These are phyloP conservation scores for Carterocephalus palaemon DNA, from an alignment of 2,888 invertebrate species.

Conservation along the genomic window DNA sequence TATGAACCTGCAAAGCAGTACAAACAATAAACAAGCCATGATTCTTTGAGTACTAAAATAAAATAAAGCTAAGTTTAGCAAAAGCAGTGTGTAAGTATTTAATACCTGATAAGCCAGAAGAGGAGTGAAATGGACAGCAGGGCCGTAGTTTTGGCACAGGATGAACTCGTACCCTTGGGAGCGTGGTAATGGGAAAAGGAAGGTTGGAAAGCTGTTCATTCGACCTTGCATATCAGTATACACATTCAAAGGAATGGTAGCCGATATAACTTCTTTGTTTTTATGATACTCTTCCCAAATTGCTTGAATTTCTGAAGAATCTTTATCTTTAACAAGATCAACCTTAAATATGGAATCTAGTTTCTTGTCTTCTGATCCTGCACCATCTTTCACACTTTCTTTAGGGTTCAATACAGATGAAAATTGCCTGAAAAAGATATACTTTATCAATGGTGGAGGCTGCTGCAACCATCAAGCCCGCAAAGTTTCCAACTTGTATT, in stretches of 20 bases:
- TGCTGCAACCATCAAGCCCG: too few species aligned
- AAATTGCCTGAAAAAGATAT: constrained; percentile 77
- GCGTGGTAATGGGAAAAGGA: constrained; percentile 89
- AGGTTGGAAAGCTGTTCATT: constrained; percentile 82
- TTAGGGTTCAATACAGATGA: constrained; percentile 84
- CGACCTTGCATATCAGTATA: constrained; percentile 79
- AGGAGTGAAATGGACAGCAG: constrained; percentile 90
- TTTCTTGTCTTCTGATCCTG: constrained; percentile 57
- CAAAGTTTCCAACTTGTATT: too few species aligned
- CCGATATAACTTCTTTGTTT: constrained; percentile 86
- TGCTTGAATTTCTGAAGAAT: constrained; percentile 82
- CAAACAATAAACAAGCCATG: background rate
- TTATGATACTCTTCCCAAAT: constrained; percentile 92
- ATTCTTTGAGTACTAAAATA: background rate
- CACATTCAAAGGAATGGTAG: constrained; percentile 81
- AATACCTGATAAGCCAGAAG: constrained; percentile 90
- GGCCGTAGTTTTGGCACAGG: constrained; percentile 84
- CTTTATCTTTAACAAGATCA: constrained; percentile 85
- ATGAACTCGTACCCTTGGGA: constrained; percentile 92
- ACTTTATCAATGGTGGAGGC: too few species aligned
- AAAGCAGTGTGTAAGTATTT: background rate
- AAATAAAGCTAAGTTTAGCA: background rate
- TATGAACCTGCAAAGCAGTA: constrained; percentile 80
- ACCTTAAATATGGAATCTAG: constrained; percentile 87
- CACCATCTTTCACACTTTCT: constrained; percentile 45